phyloP scores from a whole-genome alignment of 2,797 vertebrate species.

The Silurus aristotelis region DNA sequence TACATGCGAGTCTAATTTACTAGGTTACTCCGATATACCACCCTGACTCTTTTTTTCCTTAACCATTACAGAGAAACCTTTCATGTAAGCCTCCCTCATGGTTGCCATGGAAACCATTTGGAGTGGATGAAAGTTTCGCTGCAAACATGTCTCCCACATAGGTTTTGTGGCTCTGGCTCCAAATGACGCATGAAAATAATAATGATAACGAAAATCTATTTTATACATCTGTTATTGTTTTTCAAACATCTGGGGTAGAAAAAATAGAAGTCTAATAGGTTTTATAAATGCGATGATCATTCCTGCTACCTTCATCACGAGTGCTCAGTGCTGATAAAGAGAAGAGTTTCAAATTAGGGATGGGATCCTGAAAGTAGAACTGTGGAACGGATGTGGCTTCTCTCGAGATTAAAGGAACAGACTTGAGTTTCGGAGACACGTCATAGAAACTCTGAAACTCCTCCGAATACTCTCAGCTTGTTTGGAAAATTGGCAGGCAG shows the following conservation, averaged over 20 bases:
- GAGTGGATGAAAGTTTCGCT: constrained; percentile 61
- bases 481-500: constrained; percentile 29
- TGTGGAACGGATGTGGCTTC: constrained; percentile 41
- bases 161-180: constrained; percentile 41
- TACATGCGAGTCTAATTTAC: constrained; percentile 43
- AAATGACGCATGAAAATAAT: constrained; percentile 55
- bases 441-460: constrained; percentile 39
- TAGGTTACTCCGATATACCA: constrained; percentile 50
- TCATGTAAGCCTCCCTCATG: constrained; percentile 60
- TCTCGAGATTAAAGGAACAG: constrained; percentile 46
- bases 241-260: constrained; percentile 34
- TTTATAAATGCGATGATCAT: constrained; percentile 38
- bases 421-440: constrained; percentile 33
- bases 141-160: constrained; percentile 61
- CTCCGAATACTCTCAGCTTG: constrained; percentile 35
- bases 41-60: constrained; percentile 20
- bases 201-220: constrained; percentile 28
- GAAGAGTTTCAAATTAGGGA: not conserved
- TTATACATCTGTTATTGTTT: constrained; percentile 1
- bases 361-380: constrained; percentile 46
- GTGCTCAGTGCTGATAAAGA: not conserved
- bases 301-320: constrained; percentile 46
- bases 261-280: not conserved
- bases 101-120: constrained; percentile 70
- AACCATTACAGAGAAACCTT: constrained; percentile 63